phyloP scores from a whole-genome alignment of 1,140 invertebrate genomes.

The Popillia japonica region DNA sequence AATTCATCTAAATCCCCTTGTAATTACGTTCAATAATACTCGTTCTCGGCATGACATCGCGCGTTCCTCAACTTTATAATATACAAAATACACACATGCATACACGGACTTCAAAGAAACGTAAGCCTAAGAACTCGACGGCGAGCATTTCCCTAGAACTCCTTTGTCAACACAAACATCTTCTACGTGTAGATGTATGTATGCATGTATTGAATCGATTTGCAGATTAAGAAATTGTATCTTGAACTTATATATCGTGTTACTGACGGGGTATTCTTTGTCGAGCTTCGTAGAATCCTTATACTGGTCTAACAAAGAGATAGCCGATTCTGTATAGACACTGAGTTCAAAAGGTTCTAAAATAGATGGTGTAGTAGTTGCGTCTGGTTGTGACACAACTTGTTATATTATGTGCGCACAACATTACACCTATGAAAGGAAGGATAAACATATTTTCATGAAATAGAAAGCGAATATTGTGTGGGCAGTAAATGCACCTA shows the following conservation, averaged over 20 bases:
- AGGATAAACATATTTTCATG: background rate
- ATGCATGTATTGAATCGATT: background rate
- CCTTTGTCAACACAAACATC: background rate
- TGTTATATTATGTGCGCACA: background rate
- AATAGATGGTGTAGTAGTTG: background rate
- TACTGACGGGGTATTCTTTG: background rate
- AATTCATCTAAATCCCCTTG: background rate
- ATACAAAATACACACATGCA: background rate
- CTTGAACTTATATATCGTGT: background rate
- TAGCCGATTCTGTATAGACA: background rate
- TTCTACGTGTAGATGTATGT: background rate
- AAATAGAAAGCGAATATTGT: too few species aligned
- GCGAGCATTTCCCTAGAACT: background rate
- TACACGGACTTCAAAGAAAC: background rate
- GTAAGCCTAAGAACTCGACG: background rate
- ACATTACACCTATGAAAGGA: background rate
- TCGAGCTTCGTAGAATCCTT: slow-evolving; percentile 22
- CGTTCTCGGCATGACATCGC: background rate
- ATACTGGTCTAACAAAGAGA: background rate
- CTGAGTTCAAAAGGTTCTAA: background rate
- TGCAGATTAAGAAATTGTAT: slow-evolving; percentile 31
- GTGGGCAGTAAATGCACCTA: too few species aligned
- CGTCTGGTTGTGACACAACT: background rate
- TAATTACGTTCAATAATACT: background rate
- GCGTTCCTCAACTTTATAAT: too few species aligned